phyloP scores from a whole-genome alignment of 2,113 vertebrate genomes.

The Aleadryas rufinucha region DNA sequence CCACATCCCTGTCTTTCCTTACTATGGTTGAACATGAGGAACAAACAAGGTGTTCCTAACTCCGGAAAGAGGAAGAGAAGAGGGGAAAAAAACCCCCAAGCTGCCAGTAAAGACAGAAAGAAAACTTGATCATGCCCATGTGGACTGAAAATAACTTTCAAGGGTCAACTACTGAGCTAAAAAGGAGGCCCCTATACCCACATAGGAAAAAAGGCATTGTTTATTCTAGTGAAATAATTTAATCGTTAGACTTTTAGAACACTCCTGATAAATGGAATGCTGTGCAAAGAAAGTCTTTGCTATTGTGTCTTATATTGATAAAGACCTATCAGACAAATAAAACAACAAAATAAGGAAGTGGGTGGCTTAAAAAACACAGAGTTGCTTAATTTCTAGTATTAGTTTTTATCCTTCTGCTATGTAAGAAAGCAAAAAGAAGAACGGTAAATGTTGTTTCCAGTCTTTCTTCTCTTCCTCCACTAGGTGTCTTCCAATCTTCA shows the following conservation, averaged over 20 bases:
- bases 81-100: background rate
- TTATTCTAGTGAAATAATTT: background rate
- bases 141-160: background rate
- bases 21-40: background rate
- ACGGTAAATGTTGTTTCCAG: background rate
- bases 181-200: background rate
- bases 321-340: background rate
- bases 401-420: background rate
- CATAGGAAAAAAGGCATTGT: background rate
- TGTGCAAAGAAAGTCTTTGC: background rate
- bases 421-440: background rate
- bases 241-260: background rate
- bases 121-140: background rate
- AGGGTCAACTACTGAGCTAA: background rate
- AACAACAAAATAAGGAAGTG: background rate
- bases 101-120: constrained; percentile 10
- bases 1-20: constrained; percentile 29
- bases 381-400: background rate
- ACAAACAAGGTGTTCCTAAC: constrained; percentile 37
- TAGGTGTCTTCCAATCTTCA: background rate
- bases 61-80: constrained; percentile 29
- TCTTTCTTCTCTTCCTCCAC: background rate
- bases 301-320: background rate
- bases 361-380: background rate
- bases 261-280: background rate